Base-by-base conservation (phyloP, 2,113 vertebrate species). In the Acrocephalus arundinaceus region DNA sequence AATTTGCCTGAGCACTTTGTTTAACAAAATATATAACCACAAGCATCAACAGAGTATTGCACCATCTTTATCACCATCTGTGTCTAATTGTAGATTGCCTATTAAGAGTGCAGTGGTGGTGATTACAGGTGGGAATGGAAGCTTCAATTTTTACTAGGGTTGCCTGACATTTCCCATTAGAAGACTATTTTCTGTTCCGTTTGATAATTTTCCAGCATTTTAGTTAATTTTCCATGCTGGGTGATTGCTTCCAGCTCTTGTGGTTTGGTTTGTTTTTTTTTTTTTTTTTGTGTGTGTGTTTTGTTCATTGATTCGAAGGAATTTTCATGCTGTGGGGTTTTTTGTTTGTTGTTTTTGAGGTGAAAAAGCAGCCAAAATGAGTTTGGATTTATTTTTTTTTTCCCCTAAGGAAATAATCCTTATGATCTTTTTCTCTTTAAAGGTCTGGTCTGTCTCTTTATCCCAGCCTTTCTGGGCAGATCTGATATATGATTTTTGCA, bases 81-180 rank as follows among this genome's bases (percentile, higher is more conserved):
- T 90, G 63, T 92, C 37, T 92, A 92, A 96, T 88, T 93, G 92
- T 25, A 66, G 63, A 76, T 90, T 80, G 57, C 83, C 94, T 90
- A 93, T 92, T 90, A 97, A 77, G 90, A 85, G 51, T 95, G 71
- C 83, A 62, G 90, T 61, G 46, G 33, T 86, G 75, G 88, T 76
- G 67, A 90, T 95, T 96, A 94, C 96, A 97, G 96, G 96, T 96
- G 95, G 96, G 92, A 94, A 75, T 90, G 75, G 71, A 95, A 90
- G 71, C 48, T 66, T 39, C 45, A 81, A 35, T 89, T 89, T 94
- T 94, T 83, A 49, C 72, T 46, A 86, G 82, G 51, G 28, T 55
- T 94, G 95, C 79, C 72, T 93, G 85, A 87, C 72, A 83, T 90
- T 95, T 96, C 59, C 72, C 92, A 96, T 96, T 96, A 94, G 93